These are phyloP conservation scores for Apodemia duryi DNA, from an alignment of 2,888 invertebrate species.

Conservation along the genomic window DNA sequence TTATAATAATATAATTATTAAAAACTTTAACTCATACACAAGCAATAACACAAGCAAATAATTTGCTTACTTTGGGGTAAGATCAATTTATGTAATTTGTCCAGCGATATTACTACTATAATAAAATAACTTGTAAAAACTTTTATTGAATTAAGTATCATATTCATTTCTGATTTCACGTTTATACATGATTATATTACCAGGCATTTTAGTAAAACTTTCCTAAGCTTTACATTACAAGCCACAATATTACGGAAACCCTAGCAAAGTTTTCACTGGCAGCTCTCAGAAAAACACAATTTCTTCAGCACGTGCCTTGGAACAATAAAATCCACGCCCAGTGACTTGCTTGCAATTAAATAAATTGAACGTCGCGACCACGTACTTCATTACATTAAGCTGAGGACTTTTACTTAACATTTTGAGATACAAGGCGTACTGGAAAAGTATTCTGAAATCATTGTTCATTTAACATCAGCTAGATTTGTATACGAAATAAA, in stretches of 20 bases:
- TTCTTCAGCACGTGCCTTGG: slow-evolving; percentile 18
- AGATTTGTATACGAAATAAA: not conserved
- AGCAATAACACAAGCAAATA: no score
- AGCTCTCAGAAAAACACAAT: slow-evolving; percentile 2
- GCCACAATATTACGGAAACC: not conserved
- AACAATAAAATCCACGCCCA: slow-evolving; percentile 19
- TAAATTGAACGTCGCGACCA: slow-evolving; percentile 32
- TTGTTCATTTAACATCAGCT: not conserved
- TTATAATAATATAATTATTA: no score
- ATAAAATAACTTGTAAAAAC: no score
- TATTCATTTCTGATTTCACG: no score
- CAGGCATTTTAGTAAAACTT: not conserved
- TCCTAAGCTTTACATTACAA: not conserved
- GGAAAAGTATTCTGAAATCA: not conserved
- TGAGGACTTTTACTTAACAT: slow-evolving; percentile 22
- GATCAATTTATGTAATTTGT: no score
- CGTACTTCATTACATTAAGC: slow-evolving; percentile 32
- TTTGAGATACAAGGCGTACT: slow-evolving; percentile 6
- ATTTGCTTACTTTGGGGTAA: no score
- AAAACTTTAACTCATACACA: no score
- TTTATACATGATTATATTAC: not conserved
- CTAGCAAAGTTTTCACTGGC: not conserved
- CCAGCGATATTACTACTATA: no score
- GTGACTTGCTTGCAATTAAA: slow-evolving; percentile 29
- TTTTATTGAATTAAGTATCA: no score